A percentile compares a stretch with the other conserved stretches of the same genome.
Evolutionary conservation across 1,140 invertebrate genomes (phyloP).

Genomic region (Drosophila pseudoobscura): DNA sequence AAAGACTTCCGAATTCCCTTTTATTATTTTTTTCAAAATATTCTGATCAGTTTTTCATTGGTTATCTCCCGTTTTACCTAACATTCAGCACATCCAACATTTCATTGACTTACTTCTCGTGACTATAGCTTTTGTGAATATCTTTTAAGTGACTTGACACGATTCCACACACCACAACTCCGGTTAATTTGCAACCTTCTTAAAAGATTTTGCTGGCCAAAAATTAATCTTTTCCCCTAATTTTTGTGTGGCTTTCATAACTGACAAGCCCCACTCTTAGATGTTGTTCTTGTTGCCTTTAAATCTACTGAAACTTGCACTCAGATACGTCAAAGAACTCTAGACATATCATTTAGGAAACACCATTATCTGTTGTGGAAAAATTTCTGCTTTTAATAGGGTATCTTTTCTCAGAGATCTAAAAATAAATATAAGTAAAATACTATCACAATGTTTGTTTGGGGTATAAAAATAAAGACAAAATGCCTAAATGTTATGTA

Average conservation of each 20-base stretch:
- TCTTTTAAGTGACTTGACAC: conserved; percentile 1
- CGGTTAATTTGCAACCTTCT: neutral
- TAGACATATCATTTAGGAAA: neutral
- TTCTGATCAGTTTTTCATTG: too few species aligned
- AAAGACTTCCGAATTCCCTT: too few species aligned
- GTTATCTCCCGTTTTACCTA: too few species aligned
- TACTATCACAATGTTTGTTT: neutral
- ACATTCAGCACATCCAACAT: too few species aligned
- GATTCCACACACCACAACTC: neutral
- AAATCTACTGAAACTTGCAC: too few species aligned
- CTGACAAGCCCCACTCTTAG: neutral
- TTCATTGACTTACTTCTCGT: too few species aligned
- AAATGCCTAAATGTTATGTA: neutral
- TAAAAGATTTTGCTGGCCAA: neutral
- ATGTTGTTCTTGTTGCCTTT: too few species aligned
- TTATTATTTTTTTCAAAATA: too few species aligned
- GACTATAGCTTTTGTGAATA: too few species aligned
- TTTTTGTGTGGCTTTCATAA: conserved; percentile 5
- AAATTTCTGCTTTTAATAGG: conserved; percentile 17
- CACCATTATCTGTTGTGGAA: conserved; percentile 15
- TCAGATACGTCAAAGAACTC: too few species aligned
- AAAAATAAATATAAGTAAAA: conserved; percentile 19
- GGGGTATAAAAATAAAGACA: neutral
- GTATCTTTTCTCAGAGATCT: neutral
- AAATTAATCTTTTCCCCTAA: conserved; percentile 4